Evolutionary conservation across 2,888 invertebrate genomes (phyloP).

Genomic region (Drosophila algonquin): DNA sequence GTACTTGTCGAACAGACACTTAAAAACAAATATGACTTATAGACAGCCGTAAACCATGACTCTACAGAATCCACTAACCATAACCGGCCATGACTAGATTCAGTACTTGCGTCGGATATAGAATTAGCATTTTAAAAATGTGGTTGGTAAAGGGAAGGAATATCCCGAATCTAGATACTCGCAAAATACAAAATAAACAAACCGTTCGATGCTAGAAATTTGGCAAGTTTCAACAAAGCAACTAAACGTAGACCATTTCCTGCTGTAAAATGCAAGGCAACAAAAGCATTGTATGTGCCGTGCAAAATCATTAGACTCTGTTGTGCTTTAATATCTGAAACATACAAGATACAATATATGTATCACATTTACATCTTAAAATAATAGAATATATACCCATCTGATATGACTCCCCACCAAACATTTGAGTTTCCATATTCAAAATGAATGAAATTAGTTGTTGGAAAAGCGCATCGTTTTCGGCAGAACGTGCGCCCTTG

Average conservation of each 20-base stretch:
- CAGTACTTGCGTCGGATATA: no score
- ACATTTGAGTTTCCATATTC: no score
- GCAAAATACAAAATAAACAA: slow-evolving; percentile 11
- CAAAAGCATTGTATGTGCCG: slow-evolving; percentile 51
- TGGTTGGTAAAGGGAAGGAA: no score
- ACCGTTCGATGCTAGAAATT: slow-evolving; percentile 64
- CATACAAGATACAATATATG: neutral
- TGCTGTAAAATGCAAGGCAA: slow-evolving; percentile 46
- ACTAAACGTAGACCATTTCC: slow-evolving; percentile 53
- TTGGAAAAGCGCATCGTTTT: no score
- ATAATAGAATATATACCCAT: no score
- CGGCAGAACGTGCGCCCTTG: no score
- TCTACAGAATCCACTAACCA: no score
- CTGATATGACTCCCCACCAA: no score
- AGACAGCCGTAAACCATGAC: no score
- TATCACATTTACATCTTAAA: neutral
- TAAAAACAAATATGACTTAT: neutral
- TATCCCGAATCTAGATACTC: neutral
- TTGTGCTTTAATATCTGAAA: slow-evolving; percentile 35
- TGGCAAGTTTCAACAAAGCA: slow-evolving; percentile 51
- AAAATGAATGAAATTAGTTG: no score
- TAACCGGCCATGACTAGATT: no score
- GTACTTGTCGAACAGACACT: neutral
- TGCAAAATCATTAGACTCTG: slow-evolving; percentile 52
- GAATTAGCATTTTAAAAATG: no score